Evolutionary conservation across 92 coral and sea anemone species (phyloP), one percentile per base, ranked within the genome.

Genomic region (Micromussa lordhowensis): DNA sequence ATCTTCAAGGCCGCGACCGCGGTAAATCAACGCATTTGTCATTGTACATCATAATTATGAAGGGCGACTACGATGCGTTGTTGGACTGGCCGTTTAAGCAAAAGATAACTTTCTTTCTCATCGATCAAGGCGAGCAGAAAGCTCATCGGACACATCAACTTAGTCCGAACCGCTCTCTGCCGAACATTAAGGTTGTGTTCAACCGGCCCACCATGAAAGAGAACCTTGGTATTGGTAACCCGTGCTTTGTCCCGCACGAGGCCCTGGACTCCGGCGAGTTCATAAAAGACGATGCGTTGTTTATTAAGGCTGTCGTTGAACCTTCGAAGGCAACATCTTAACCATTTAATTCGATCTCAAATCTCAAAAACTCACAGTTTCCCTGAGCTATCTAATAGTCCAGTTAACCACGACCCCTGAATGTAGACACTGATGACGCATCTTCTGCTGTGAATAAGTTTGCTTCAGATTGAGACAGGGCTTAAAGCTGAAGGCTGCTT

Each of bases 21-120:
- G 99, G 99, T 22, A 93, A 96, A 77, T 96, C 96, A 28, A 89
- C 99, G 0, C 99, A 98, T 40, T 82, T 98, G 32, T 98, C 99
- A 15, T 89, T 98, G 81, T 98, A 98, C 74, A 94, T 98, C 29
- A 98, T 98, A 31, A 98, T 98, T 61, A 98, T 98, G 99, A 98
- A 92, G 79, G 99, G 99, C 0, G 99, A 96, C 19, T 97, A 96
- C 77, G 99, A 97, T 54, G 95, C 98, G 12, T 80, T 97, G 38
- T 76, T 97, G 30, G 99, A 96, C 86, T 97, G 99, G 99, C 99
- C 99, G 80, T 98, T 96, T 90, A 98, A 98, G 48, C 98, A 96
- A 85, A 98, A 96, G 90, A 96, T 98, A 80, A 98, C 99, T 8
- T 98, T 98, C 74, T 96, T 89, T 79, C 90, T 98, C 66, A 86